Conservation (phyloP, 1,140 invertebrate species). For the Polypedilum pembai region DNA sequence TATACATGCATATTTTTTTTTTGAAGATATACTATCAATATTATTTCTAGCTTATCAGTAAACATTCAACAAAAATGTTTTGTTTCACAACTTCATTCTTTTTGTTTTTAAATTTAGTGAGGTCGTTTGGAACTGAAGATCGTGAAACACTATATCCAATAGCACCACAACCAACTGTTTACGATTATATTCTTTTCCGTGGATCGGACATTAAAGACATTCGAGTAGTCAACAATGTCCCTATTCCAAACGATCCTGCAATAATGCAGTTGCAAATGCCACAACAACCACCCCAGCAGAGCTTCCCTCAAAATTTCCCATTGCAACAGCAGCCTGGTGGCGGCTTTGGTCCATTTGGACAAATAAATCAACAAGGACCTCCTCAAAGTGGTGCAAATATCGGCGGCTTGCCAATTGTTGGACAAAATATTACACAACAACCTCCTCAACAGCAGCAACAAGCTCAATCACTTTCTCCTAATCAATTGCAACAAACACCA, state of each 20-base stretch:
- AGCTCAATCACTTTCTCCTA: background rate
- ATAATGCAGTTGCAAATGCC: constrained; percentile 84
- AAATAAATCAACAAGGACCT: constrained; percentile 46
- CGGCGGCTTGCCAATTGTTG: background rate
- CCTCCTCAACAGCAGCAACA: background rate
- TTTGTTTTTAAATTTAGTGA: constrained; percentile 34
- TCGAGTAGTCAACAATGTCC: constrained; percentile 75
- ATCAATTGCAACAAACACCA: constrained; percentile 1
- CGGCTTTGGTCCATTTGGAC: background rate
- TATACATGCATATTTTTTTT: too few relatives aligned
- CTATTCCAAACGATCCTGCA: constrained; percentile 84
- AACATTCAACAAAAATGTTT: too few relatives aligned
- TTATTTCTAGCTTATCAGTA: background rate
- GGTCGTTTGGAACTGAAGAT: constrained; percentile 98
- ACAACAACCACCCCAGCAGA: constrained; percentile 48
- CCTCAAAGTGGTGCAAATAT: constrained; percentile 38
- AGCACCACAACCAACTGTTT: constrained; percentile 91
- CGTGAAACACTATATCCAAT: constrained; percentile 88
- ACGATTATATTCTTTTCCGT: constrained; percentile 97
- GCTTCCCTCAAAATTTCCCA: constrained; percentile 37
- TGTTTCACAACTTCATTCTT: background rate
- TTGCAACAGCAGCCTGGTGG: background rate
- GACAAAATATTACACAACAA: background rate
- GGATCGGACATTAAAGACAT: constrained; percentile 99
- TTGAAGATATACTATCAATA: too few relatives aligned